A percentile compares a stretch with the other conserved stretches of the same genome.
Evolutionary conservation across 2,888 invertebrate genomes (phyloP).

Genomic region (Catotricha subobsoleta): DNA sequence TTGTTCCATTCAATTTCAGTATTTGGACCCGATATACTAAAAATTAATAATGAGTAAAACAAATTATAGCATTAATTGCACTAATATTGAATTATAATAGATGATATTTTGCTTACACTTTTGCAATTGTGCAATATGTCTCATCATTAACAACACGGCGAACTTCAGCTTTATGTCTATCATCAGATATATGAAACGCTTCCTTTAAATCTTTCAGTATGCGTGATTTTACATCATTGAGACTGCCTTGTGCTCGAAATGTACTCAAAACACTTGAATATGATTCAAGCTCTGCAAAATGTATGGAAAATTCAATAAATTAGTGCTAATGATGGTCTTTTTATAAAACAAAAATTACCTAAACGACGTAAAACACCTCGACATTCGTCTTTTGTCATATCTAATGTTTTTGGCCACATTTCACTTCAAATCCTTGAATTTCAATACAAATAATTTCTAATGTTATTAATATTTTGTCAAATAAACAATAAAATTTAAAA

Average conservation of each 20-base stretch:
- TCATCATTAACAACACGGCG: slow-evolving; percentile 85
- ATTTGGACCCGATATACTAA: slow-evolving; percentile 45
- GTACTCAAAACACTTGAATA: slow-evolving; percentile 80
- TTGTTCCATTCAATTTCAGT: slow-evolving; percentile 63
- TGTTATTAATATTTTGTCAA: too few species aligned
- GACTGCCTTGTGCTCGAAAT: slow-evolving; percentile 78
- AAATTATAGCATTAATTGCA: too few species aligned
- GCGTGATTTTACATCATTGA: slow-evolving; percentile 67
- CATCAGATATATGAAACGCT: slow-evolving; percentile 70
- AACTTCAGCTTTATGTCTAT: slow-evolving; percentile 82
- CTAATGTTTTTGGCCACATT: slow-evolving; percentile 50
- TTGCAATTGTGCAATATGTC: slow-evolving; percentile 70
- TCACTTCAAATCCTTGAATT: too few species aligned
- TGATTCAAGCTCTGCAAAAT: slow-evolving; percentile 67
- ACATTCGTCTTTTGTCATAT: slow-evolving; percentile 79
- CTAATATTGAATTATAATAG: too few species aligned
- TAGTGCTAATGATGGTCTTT: slow-evolving; percentile 13
- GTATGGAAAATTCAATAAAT: slow-evolving; percentile 15
- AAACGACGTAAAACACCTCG: slow-evolving; percentile 71
- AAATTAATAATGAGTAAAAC: slow-evolving; percentile 2
- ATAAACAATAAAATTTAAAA: too few species aligned
- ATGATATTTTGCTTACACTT: slow-evolving; percentile 46
- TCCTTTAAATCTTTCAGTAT: slow-evolving; percentile 66
- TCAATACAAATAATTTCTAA: too few species aligned
- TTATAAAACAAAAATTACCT: slow-evolving; percentile 35